These are phyloP conservation scores for Creontiades dilutus DNA, from an alignment of 2,888 invertebrate species.

Conservation along the genomic window DNA sequence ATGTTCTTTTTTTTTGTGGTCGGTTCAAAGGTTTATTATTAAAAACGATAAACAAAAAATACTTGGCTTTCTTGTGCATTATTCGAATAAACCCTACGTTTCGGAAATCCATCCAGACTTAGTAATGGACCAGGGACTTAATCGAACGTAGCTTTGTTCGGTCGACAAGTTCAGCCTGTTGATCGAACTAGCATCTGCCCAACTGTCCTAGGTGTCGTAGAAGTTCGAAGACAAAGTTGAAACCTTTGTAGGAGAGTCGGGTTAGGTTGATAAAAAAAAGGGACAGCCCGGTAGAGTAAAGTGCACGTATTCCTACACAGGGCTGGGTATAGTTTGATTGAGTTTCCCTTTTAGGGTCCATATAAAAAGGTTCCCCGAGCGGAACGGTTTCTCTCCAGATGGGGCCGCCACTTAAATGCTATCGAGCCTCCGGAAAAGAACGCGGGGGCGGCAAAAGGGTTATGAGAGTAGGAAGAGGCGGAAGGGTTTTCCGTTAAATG, in stretches of 20 bases:
- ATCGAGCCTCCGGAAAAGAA: constrained; percentile 29
- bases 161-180: too few species aligned
- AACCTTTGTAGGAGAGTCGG: not conserved
- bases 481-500: not conserved
- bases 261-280: not conserved
- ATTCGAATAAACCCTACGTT: too few species aligned
- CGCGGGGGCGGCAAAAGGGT: not conserved
- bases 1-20: too few species aligned
- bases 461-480: not conserved
- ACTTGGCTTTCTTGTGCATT: too few species aligned
- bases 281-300: not conserved
- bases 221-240: not conserved
- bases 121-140: too few species aligned
- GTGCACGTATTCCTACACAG: not conserved
- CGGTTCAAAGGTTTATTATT: too few species aligned
- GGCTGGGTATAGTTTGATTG: constrained; percentile 28
- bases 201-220: too few species aligned
- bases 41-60: too few species aligned
- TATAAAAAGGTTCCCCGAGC: not conserved
- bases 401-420: constrained; percentile 20
- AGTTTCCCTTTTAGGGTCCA: constrained; percentile 27
- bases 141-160: too few species aligned
- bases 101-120: too few species aligned
- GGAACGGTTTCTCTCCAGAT: constrained; percentile 1
- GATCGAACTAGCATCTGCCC: too few species aligned